Conservation (phyloP, 2,113 vertebrate species). For the Merops nubicus region DNA sequence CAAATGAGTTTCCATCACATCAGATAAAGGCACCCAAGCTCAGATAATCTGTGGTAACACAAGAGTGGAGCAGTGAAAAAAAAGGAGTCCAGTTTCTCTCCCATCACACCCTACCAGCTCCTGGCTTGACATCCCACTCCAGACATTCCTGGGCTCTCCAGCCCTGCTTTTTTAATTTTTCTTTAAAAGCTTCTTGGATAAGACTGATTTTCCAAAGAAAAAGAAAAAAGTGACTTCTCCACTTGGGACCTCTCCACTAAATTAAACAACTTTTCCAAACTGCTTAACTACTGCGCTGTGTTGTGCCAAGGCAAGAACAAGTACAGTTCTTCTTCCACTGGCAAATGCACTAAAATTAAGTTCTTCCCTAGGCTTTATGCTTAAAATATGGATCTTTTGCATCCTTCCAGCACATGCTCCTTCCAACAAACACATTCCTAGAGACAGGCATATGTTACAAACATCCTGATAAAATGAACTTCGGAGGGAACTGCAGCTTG, state of each 20-base stretch:
- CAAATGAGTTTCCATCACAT: background rate
- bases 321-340: background rate
- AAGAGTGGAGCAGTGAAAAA: background rate
- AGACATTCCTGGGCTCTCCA: background rate
- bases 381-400: conserved; percentile 19
- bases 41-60: background rate
- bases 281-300: background rate
- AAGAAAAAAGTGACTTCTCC: background rate
- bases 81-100: background rate
- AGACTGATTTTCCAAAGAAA: background rate
- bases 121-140: background rate
- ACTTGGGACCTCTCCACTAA: background rate
- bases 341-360: conserved; percentile 36
- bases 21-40: background rate
- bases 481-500: background rate
- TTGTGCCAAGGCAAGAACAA: background rate
- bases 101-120: background rate
- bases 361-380: background rate
- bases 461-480: background rate
- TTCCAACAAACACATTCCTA: conserved; percentile 3
- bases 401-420: conserved; percentile 25
- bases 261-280: background rate
- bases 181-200: background rate
- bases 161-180: fast-evolving
- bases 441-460: conserved; percentile 31